A percentile compares a stretch with the other conserved stretches of the same genome.
Evolutionary conservation across 2,797 vertebrate genomes (phyloP).

Genomic region (Danio aesculapii): DNA sequence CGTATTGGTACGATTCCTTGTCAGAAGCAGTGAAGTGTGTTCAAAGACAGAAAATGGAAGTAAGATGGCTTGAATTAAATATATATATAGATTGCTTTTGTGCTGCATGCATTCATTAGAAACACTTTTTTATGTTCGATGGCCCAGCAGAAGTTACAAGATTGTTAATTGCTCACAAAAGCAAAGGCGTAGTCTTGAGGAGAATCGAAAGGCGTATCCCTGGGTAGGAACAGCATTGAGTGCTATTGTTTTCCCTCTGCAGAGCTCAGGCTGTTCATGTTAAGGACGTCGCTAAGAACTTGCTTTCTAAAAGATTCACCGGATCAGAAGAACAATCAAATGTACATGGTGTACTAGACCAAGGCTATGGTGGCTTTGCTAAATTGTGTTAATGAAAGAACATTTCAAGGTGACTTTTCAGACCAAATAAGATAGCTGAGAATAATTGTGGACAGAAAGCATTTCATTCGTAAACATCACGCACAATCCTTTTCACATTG

Average conservation of each 20-base stretch:
- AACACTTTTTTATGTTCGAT: constrained; percentile 71
- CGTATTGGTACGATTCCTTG: constrained; percentile 60
- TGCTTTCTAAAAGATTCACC: constrained; percentile 10
- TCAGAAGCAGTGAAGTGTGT: constrained; percentile 77
- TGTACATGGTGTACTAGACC: not conserved
- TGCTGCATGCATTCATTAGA: constrained; percentile 69
- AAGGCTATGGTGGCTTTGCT: not conserved
- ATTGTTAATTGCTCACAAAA: constrained; percentile 75
- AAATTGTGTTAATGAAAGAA: constrained; percentile 38
- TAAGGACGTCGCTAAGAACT: constrained; percentile 19
- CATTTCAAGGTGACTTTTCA: constrained; percentile 44
- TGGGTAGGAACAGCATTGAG: constrained; percentile 16
- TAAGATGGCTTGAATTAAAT: constrained; percentile 79
- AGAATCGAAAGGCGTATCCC: constrained; percentile 37
- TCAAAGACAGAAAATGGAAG: constrained; percentile 73
- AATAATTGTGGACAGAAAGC: constrained; percentile 28
- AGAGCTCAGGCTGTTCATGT: constrained; percentile 38
- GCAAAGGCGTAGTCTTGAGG: constrained; percentile 49
- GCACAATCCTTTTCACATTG: constrained; percentile 1
- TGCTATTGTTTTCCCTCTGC: constrained; percentile 25
- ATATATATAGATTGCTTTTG: constrained; percentile 67
- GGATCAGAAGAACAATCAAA: not conserved
- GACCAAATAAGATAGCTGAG: constrained; percentile 20
- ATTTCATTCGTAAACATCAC: constrained; percentile 11
- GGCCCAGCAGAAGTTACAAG: constrained; percentile 69